Base-by-base conservation (phyloP, 2,888 invertebrate genomes). In the Callimorpha dominula region DNA sequence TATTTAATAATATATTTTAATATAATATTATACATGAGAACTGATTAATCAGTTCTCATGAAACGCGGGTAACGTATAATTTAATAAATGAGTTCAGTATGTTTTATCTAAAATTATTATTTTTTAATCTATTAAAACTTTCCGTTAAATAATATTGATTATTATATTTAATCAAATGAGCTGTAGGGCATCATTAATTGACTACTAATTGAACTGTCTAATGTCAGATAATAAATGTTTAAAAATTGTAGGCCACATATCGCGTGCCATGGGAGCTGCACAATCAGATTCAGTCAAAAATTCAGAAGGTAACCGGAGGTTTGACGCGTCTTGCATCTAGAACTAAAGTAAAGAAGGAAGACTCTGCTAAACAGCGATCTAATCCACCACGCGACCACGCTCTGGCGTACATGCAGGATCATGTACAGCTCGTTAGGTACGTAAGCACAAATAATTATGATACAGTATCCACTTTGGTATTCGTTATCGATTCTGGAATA, bases 261-360 rank as follows among this genome's bases (percentile, higher is more conserved):
- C 97, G 98, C 80, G 98, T 98, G 12, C 98, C 99, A 0, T 99
- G 99, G 98, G 99, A 99, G 92, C 96, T 99, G 31, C 99, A 99
- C 90, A 98, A 98, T 90, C 99, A 99, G 91, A 98, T 99, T 71
- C 99, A 99, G 90, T 99, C 99, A 87, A 99, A 99, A 96, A 98
- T 99, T 81, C 99, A 99, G 91, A 99, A 99, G 92, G 97, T 97
- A 7, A 99, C 99, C 0, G 99, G 99, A 4, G 99, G 99, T 0
- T 95, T 99, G 72, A 98, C 99, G 0, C 96, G 99, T 43, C 96
- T 99, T 66, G 99, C 99, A 0, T 98, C 98, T 66, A 96, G 99
- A 67, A 98, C 97, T 1, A 99, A 99, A 92, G 98, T 98, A 6
- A 97, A 98, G 89, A 98, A 98, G 87, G 99, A 99, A 79, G 98